Evolutionary conservation across 2,113 vertebrate species (phyloP), one percentile per base, ranked within the genome.

Genomic region (Microtus montanus): DNA sequence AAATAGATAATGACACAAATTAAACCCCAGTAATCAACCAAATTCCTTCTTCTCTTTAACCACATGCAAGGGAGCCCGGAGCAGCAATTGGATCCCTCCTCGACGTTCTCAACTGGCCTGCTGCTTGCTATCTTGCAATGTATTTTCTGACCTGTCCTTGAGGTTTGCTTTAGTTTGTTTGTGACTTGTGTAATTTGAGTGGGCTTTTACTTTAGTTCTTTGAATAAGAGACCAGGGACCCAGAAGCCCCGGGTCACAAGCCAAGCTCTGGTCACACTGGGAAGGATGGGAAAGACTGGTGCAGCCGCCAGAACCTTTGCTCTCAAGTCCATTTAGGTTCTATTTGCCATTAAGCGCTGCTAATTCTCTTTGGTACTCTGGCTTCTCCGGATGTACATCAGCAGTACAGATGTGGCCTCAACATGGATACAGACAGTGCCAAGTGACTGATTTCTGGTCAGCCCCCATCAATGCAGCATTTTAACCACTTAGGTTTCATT

Each of bases 401-500:
- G 85, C 24, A 80, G 41, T 87, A 26, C 15, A 96, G 90, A 95
- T 77, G n/a, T 83, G 44, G 49, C 1, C 38, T 86, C 35, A 92
- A 78, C 28, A 75, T 54, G 54, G 38, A 14, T 5, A 74, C 54
- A 94, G 38, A 63, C 3, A 52, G 24, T 38, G 22, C 26, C 1
- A 89, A 38, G 30, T 78, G 24, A 52, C 35, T 71, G 54, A 92
- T 14, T 66, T 20, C 47, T 90, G 30, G 6, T 66, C 26, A 85
- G 38, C 7, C 79, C 3, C 3, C 41, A 71, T 14, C 68, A 82
- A 77, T 52, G 64, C 2, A 73, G 54, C 20, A 5, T 80, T 74
- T 61, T 26, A 30, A 30, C 38, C 61, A 30, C n/a, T 83, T 82
- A 64, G 64, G n/a, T 41, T 83, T 58, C n/a, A 61, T 61, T 82